Evolutionary conservation across 2,888 invertebrate species (phyloP).

Genomic region (Acleris sparsana): DNA sequence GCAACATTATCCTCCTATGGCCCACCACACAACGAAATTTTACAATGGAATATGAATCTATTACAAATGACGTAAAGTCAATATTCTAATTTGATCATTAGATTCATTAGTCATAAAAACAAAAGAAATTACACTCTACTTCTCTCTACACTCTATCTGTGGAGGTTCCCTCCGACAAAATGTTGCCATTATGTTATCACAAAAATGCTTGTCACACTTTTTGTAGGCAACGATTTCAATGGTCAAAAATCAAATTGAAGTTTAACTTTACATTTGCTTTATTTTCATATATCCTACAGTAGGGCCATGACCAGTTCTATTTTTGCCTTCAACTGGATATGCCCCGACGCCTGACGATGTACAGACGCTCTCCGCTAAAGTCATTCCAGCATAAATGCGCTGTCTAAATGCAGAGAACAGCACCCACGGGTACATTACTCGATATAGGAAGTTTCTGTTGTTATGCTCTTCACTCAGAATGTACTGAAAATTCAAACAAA

Average conservation of each 20-base stretch:
- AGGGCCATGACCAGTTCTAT: slow-evolving; percentile 94
- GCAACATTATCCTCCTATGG: too few relatives aligned
- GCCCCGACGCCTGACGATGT: slow-evolving; percentile 95
- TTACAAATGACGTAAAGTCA: too few relatives aligned
- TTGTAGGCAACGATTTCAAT: too few relatives aligned
- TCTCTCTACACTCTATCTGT: too few relatives aligned
- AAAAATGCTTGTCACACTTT: too few relatives aligned
- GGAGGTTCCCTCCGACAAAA: too few relatives aligned
- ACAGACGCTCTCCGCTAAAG: slow-evolving; percentile 96
- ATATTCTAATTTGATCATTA: too few relatives aligned
- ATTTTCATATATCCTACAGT: slow-evolving; percentile 86
- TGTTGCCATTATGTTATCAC: too few relatives aligned
- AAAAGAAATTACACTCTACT: too few relatives aligned
- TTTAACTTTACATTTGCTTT: slow-evolving; percentile 75
- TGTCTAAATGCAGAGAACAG: slow-evolving; percentile 94
- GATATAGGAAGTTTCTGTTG: slow-evolving; percentile 88
- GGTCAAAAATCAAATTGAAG: neutral
- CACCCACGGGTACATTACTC: slow-evolving; percentile 93
- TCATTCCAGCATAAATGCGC: slow-evolving; percentile 95
- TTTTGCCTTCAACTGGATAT: slow-evolving; percentile 89
- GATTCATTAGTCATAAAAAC: too few relatives aligned
- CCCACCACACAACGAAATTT: too few relatives aligned
- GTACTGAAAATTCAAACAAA: slow-evolving; percentile 85
- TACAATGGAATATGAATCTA: too few relatives aligned
- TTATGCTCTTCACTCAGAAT: slow-evolving; percentile 90